phyloP scores from a whole-genome alignment of 2,797 vertebrate genomes.

The Ibycter americanus region DNA sequence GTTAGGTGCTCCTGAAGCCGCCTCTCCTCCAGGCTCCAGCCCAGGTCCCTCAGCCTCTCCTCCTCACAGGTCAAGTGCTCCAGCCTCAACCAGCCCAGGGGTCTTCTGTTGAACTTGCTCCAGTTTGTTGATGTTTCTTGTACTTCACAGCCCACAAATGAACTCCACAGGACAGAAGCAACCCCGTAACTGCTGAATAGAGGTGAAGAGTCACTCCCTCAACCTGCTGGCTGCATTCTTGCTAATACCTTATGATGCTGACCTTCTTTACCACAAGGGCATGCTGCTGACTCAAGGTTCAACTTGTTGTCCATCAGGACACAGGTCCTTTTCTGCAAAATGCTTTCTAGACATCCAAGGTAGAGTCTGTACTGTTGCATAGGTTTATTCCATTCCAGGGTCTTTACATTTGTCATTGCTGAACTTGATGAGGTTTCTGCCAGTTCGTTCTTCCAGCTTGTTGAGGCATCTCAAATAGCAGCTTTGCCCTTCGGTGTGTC shows the following conservation, averaged over 20 bases:
- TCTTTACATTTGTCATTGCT: neutral
- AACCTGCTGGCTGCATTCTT: neutral
- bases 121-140: neutral
- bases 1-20: neutral
- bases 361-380: neutral
- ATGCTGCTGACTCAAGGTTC: neutral
- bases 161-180: neutral
- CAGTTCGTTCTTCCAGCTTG: neutral
- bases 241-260: neutral
- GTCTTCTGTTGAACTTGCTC: neutral
- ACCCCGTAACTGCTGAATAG: neutral
- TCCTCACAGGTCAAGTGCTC: neutral
- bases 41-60: neutral
- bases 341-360: neutral
- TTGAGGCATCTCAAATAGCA: neutral
- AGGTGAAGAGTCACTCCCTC: neutral
- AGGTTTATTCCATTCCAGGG: neutral
- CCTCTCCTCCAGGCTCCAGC: neutral
- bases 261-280: neutral
- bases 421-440: neutral
- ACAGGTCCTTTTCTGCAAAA: neutral
- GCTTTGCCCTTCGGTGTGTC: neutral
- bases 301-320: neutral
- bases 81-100: neutral
- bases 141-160: neutral